Conservation (phyloP, 2,888 invertebrate genomes). For the Clivina fossor region DNA sequence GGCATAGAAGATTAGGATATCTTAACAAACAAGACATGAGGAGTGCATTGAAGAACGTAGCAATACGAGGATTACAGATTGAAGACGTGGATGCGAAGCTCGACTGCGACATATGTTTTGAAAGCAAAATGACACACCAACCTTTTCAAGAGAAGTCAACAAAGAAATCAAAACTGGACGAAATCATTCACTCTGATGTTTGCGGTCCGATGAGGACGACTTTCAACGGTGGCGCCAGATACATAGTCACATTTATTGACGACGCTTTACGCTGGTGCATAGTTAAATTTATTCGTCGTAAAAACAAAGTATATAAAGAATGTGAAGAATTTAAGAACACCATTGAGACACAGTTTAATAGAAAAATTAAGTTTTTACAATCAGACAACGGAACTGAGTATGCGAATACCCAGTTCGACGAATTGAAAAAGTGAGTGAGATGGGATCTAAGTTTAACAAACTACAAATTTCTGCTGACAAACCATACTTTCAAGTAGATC, state of each 20-base stretch:
- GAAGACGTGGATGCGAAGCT: too few relatives aligned
- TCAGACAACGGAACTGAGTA: neutral
- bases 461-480: constrained; percentile 13
- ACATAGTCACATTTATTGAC: neutral
- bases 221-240: neutral
- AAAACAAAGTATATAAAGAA: neutral
- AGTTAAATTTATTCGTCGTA: neutral
- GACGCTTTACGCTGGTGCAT: neutral
- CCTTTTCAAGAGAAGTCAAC: neutral
- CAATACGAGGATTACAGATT: too few relatives aligned
- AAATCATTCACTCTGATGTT: neutral
- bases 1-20: too few relatives aligned
- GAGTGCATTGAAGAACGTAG: too few relatives aligned
- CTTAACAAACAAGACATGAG: neutral
- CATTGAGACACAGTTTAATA: neutral
- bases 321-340: neutral
- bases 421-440: constrained; percentile 15
- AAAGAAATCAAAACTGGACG: neutral
- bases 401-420: neutral
- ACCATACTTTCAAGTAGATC: constrained; percentile 29
- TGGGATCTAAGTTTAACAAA: constrained; percentile 31
- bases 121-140: neutral
- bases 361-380: neutral
- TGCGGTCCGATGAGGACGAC: neutral
- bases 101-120: too few relatives aligned